These are phyloP conservation scores for Threskiornis aethiopicus DNA, from an alignment of 2,797 vertebrate genomes.

Conservation along the genomic window DNA sequence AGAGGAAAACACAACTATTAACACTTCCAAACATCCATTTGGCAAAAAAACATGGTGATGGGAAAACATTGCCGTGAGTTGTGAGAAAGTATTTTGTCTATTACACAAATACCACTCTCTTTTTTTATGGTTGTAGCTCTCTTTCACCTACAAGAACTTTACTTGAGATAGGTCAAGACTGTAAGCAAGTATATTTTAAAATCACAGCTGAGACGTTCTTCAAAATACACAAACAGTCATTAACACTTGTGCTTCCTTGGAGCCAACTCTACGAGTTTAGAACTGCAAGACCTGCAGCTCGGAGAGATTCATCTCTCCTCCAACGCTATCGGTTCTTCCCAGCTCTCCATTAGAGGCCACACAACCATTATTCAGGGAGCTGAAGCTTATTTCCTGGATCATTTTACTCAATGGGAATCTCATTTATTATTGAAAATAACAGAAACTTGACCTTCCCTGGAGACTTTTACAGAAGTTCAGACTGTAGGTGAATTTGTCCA, in stretches of 20 bases:
- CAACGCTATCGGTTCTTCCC: not conserved
- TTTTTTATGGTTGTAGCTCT: not conserved
- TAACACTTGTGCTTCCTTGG: not conserved
- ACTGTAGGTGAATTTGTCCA: conserved; percentile 37
- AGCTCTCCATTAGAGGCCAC: not conserved
- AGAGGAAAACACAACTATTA: conserved; percentile 38
- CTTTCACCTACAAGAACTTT: not conserved
- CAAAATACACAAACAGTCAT: not conserved
- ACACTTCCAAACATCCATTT: conserved; percentile 44
- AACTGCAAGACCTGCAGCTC: not conserved
- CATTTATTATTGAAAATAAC: conserved; percentile 68
- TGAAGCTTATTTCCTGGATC: conserved; percentile 29
- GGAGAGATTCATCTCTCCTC: not conserved
- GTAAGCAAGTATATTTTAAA: not conserved
- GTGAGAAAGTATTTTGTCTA: not conserved
- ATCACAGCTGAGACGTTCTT: not conserved
- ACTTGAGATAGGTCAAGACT: not conserved
- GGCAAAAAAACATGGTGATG: not conserved
- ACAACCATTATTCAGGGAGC: not conserved
- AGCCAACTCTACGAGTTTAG: not conserved
- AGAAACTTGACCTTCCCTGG: conserved; percentile 51
- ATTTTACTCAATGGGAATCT: conserved; percentile 52
- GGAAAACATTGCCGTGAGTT: not conserved
- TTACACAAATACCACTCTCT: not conserved
- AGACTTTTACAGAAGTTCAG: conserved; percentile 40